Evolutionary conservation across 2,888 invertebrate genomes (phyloP).

Genomic region (Eupeodes latifasciatus): DNA sequence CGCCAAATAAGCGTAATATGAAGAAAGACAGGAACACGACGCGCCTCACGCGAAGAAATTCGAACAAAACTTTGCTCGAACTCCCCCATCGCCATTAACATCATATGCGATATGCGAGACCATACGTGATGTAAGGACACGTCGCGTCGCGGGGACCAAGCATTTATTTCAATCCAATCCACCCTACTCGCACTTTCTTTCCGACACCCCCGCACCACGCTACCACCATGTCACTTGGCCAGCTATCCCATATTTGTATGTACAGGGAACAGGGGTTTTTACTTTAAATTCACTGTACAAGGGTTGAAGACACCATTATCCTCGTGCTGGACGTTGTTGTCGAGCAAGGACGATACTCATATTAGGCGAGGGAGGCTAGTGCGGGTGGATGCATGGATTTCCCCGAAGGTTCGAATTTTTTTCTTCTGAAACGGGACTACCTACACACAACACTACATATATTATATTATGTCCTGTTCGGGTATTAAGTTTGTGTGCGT

Average conservation of each 20-base stretch:
- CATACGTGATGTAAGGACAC: slow-evolving; percentile 74
- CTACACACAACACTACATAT: slow-evolving; percentile 16
- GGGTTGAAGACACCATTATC: slow-evolving; percentile 67
- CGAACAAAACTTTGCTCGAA: slow-evolving; percentile 63
- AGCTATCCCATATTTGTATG: slow-evolving; percentile 15
- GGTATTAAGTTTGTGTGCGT: slow-evolving; percentile 55
- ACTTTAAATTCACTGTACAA: slow-evolving; percentile 67
- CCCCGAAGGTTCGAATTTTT: slow-evolving; percentile 64
- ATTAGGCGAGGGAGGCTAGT: neutral
- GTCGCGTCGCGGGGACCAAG: slow-evolving; percentile 68
- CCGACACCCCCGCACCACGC: neutral
- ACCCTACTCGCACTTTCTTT: neutral
- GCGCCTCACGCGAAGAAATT: slow-evolving; percentile 66
- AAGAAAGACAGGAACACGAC: slow-evolving; percentile 79
- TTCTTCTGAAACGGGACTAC: slow-evolving; percentile 65
- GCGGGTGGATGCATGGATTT: slow-evolving; percentile 54
- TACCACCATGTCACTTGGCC: neutral
- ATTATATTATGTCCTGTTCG: slow-evolving; percentile 59
- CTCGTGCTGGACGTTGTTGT: slow-evolving; percentile 55
- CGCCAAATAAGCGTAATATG: slow-evolving; percentile 81
- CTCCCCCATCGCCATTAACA: slow-evolving; percentile 41
- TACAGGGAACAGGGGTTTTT: slow-evolving; percentile 53
- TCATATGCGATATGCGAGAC: slow-evolving; percentile 29
- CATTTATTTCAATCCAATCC: slow-evolving; percentile 44
- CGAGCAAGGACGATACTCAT: neutral